Conservation (phyloP, 2,113 vertebrate genomes). For the Anser brachyrhynchus region DNA sequence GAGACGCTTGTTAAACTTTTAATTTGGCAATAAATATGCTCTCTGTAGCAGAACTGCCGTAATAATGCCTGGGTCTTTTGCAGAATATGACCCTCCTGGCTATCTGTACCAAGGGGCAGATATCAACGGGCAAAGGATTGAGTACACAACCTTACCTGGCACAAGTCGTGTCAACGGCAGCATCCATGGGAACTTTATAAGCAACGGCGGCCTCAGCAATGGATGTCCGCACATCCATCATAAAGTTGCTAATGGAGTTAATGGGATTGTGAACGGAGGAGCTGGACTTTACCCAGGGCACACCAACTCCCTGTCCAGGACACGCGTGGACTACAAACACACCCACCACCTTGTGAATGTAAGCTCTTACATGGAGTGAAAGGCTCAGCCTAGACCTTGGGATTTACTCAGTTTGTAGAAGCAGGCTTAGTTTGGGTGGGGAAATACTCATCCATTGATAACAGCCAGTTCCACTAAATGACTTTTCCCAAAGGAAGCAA, state of each 20-base stretch:
- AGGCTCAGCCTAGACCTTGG: neutral
- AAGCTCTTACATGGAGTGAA: constrained; percentile 36
- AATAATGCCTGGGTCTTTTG: neutral
- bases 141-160: constrained; percentile 85
- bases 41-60: neutral
- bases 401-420: neutral
- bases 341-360: constrained; percentile 85
- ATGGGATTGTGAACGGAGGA: constrained; percentile 70
- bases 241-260: constrained; percentile 80
- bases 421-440: neutral
- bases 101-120: constrained; percentile 90
- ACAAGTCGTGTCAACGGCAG: constrained; percentile 79
- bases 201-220: constrained; percentile 75
- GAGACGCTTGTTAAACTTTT: accelerated
- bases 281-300: constrained; percentile 74
- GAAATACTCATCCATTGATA: neutral
- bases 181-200: constrained; percentile 78
- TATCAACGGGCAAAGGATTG: constrained; percentile 84
- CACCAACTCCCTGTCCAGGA: constrained; percentile 66
- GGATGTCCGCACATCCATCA: constrained; percentile 89
- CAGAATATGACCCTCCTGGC: constrained; percentile 91
- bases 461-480: neutral
- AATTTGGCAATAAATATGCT: neutral
- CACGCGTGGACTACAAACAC: constrained; percentile 82
- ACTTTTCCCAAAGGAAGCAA: constrained; percentile 39